Base-by-base conservation (phyloP, 2,888 invertebrate species). In the Synanthedon myopaeformis region DNA sequence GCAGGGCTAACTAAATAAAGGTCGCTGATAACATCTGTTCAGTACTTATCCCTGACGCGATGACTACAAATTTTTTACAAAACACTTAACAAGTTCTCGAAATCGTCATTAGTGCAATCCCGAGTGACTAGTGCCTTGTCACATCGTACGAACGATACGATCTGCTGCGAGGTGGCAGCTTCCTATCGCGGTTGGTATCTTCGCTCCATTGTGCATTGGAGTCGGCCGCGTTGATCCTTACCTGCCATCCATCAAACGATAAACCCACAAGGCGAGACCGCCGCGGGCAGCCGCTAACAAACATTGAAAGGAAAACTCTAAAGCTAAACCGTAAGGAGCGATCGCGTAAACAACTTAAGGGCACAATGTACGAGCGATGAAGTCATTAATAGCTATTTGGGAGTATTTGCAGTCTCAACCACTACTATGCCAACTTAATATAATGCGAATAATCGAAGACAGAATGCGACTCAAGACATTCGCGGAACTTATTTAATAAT, bases 221-320 rank as follows among this genome's bases (percentile, higher is more conserved):
- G 61, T 78, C 74, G 74, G 60, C 56, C 57, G 42, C 61, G 65
- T 67, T 68, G 63, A 60, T 61, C 69, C 62, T 58, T 55, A 58
- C 55, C 54, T 49, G 58, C 67, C 70, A 82, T 82, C 81, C 72
- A 76, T 81, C 81, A 58, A 53, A 59, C 61, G 61, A 62, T 75
- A 82, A 84, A 74, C 73, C 78, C 77, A 69, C 70, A 70, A 76
- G 67, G 71, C 61, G 72, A 67, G 61, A 71, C 81, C 80, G 78
- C 72, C 62, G 53, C 54, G 58, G 42, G 35, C 35, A 8, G 35
- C 35, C 35, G 35, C 35, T 35, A 54, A 53, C 49, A 51, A 42
- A 52, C 42, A 49, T 54, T 14, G 28, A 51, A 51, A 41, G 23
- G 8, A 35, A 35, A 35, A 35, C 8, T 35, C 28, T 6, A 6